These are phyloP conservation scores for Tethea ocularis DNA, from an alignment of 2,888 invertebrate genomes.

Conservation along the genomic window DNA sequence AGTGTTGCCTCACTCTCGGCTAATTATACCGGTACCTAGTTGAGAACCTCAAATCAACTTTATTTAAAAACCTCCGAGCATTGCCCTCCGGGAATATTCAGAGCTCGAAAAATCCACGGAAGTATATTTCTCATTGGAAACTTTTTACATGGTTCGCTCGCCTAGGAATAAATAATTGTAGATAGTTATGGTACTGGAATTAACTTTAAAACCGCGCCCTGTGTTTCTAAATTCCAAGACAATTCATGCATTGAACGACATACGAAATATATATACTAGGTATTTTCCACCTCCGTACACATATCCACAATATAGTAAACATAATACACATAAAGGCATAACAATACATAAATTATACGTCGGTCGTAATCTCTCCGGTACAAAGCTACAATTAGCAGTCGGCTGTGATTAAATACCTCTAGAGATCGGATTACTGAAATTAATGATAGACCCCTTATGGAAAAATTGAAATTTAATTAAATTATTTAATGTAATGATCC, in stretches of 20 bases:
- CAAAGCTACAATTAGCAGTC: slow-evolving; percentile 25
- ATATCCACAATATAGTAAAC: not conserved
- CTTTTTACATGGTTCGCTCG: not conserved
- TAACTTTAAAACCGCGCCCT: not conserved
- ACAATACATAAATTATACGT: slow-evolving; percentile 27
- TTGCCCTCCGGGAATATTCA: slow-evolving; percentile 31
- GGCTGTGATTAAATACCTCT: slow-evolving; percentile 34
- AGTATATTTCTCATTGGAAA: slow-evolving; percentile 16
- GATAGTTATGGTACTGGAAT: no score
- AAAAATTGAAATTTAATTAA: slow-evolving; percentile 33
- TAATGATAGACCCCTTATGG: slow-evolving; percentile 37
- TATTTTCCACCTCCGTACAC: not conserved
- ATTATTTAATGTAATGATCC: slow-evolving; percentile 38
- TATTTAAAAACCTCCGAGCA: slow-evolving; percentile 53
- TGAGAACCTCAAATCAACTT: slow-evolving; percentile 64
- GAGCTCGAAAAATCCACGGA: slow-evolving; percentile 24
- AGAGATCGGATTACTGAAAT: slow-evolving; percentile 39
- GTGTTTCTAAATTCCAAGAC: no score
- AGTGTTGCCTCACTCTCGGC: slow-evolving; percentile 66
- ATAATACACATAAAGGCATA: slow-evolving; percentile 5
- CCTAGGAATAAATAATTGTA: not conserved
- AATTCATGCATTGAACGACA: not conserved
- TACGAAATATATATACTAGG: not conserved
- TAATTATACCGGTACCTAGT: slow-evolving; percentile 72
- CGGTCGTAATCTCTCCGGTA: slow-evolving; percentile 34